phyloP scores from a whole-genome alignment of 1,140 invertebrate species.

The Anastrepha ludens region DNA sequence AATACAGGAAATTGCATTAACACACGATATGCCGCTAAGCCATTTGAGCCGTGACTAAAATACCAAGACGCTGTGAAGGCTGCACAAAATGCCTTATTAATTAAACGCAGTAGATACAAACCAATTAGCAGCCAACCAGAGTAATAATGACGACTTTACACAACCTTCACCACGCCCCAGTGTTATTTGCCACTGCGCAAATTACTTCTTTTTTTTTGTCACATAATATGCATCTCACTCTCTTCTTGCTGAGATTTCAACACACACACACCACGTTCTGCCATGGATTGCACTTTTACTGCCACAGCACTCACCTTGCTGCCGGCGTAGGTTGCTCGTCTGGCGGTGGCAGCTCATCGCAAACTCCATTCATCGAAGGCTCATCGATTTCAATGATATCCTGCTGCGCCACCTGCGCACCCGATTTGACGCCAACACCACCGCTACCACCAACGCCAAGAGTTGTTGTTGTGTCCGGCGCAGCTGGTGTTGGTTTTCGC shows the following conservation, averaged over 20 bases:
- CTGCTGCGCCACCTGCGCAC: slow-evolving; percentile 72
- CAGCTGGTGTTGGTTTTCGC: slow-evolving; percentile 75
- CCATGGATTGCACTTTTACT: neutral
- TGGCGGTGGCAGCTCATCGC: slow-evolving; percentile 70
- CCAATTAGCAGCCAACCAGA: neutral
- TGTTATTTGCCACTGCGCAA: neutral
- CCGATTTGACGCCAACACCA: slow-evolving; percentile 65
- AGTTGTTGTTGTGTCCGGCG: slow-evolving; percentile 67
- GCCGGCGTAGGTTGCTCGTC: slow-evolving; percentile 63
- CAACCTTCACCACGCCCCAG: neutral
- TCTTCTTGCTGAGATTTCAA: neutral
- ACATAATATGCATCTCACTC: neutral
- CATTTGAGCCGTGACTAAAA: too few species aligned
- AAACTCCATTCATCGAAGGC: slow-evolving; percentile 64
- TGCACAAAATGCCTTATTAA: too few species aligned
- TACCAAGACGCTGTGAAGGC: too few species aligned
- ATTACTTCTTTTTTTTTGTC: neutral
- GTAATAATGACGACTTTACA: neutral
- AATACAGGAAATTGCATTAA: neutral
- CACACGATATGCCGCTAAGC: neutral
- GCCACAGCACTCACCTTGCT: slow-evolving; percentile 43
- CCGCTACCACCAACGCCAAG: slow-evolving; percentile 59
- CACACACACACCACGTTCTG: neutral
- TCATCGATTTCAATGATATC: slow-evolving; percentile 74
- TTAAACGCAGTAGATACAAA: neutral